These are phyloP conservation scores for Cyaniris semiargus DNA, from an alignment of 2,888 invertebrate genomes.

Conservation along the genomic window DNA sequence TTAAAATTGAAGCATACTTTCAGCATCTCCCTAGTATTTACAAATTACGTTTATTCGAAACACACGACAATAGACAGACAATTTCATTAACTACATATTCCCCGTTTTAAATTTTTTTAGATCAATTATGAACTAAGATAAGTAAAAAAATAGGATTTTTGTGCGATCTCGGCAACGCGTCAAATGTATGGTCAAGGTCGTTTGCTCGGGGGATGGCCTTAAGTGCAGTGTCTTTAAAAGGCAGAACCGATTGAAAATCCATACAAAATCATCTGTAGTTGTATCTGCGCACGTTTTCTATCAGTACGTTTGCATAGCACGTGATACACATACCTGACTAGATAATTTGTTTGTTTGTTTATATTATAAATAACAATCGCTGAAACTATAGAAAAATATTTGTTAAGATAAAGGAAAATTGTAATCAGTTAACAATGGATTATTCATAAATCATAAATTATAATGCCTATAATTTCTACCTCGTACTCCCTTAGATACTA, in stretches of 20 bases:
- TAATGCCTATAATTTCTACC: not conserved
- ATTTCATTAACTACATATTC: no score
- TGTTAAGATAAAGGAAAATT: not conserved
- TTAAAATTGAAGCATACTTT: no score
- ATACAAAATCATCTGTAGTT: not conserved
- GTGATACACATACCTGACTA: constrained; percentile 5
- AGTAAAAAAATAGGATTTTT: no score
- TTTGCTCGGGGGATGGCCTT: no score
- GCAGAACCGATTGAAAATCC: not conserved
- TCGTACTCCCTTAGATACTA: no score
- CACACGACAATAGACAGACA: no score
- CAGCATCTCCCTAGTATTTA: no score
- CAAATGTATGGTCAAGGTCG: no score
- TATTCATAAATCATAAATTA: not conserved
- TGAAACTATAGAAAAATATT: not conserved
- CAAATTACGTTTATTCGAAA: no score
- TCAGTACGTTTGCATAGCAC: not conserved
- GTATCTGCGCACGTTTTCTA: not conserved
- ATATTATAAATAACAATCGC: constrained; percentile 1
- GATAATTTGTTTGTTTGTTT: constrained; percentile 1
- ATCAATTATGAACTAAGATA: no score
- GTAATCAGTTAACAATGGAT: not conserved
- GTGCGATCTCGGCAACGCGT: no score
- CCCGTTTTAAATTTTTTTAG: no score
- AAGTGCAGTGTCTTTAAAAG: not conserved